Evolutionary conservation across 1,140 invertebrate genomes (phyloP).

Genomic region (Nymphalis io): DNA sequence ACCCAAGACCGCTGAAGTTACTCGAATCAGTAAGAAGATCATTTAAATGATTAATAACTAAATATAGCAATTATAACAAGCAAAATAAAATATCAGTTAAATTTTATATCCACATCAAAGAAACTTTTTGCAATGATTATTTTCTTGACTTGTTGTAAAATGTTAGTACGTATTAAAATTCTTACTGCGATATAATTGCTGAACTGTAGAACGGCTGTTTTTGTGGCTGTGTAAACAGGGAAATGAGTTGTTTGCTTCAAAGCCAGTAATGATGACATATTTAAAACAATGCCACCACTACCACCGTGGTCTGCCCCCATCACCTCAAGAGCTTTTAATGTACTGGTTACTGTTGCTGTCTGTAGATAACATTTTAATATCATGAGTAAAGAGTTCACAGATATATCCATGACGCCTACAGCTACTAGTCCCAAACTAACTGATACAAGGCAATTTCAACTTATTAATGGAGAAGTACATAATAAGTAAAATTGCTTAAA

Average conservation of each 20-base stretch:
- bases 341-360: conserved; percentile 66
- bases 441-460: no score
- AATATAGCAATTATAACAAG: no score
- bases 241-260: conserved; percentile 73
- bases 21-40: no score
- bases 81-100: no score
- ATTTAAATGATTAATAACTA: no score
- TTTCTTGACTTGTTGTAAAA: background rate
- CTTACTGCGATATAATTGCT: conserved; percentile 78
- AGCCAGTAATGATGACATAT: conserved; percentile 79
- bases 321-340: conserved; percentile 77
- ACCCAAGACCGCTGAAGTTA: no score
- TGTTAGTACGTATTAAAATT: conserved; percentile 17
- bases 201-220: conserved; percentile 81
- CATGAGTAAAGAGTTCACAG: background rate
- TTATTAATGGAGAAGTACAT: no score
- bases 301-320: conserved; percentile 79
- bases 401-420: no score
- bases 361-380: conserved; percentile 33
- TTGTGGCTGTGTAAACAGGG: conserved; percentile 82
- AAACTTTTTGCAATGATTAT: no score
- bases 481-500: no score
- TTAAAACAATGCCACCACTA: conserved; percentile 74
- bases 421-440: no score
- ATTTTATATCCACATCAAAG: no score